Base-by-base conservation (phyloP, 2,888 invertebrate species). In the Dynastes maya region DNA sequence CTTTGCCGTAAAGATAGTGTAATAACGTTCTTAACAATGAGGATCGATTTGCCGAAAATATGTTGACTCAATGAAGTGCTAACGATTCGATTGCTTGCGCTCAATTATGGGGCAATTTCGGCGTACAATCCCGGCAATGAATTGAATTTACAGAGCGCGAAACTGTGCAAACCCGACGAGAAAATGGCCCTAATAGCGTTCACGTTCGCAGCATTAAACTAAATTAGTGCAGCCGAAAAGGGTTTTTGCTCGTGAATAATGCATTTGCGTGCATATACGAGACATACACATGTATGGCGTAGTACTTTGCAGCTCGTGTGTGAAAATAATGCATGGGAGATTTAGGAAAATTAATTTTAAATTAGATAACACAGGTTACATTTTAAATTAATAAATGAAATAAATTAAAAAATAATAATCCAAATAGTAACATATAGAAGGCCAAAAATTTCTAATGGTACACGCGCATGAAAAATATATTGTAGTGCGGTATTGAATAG, bases 1-100 rank as follows among this genome's bases (percentile, higher is more conserved):
- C 55, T 16, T 13, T 16, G 13, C n/a, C 55, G 22, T 13, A 29
- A 27, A 61, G 6, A 22, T 29, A 29, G 16, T 2, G 29, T 22
- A 22, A 61, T 29, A 61, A 61, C 8, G 29, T 27, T 29, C 29
- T 61, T 61, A 29, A 11, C 61, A 16, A 58, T n/a, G 67, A 49
- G 37, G 2, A 40, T 65, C 16, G 67, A 45, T 65, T 16, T 45
- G 45, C 4, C 40, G 45, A 45, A 40, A 67, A 67, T 40, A 67
- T 65, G 65, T 67, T 45, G 37, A 22, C 16, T 67, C 45, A 45
- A 16, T 45, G 67, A 67, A 67, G 67, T 49, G 67, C 29, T 67
- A 67, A 67, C 40, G 45, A 65, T 37, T 37, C 40, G 13, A 11
- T 11, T 6, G 13, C 32, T 32, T 32, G 32, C 32, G 67, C 6